phyloP scores from a whole-genome alignment of 2,888 invertebrate genomes.

The Orthosia gothica region DNA sequence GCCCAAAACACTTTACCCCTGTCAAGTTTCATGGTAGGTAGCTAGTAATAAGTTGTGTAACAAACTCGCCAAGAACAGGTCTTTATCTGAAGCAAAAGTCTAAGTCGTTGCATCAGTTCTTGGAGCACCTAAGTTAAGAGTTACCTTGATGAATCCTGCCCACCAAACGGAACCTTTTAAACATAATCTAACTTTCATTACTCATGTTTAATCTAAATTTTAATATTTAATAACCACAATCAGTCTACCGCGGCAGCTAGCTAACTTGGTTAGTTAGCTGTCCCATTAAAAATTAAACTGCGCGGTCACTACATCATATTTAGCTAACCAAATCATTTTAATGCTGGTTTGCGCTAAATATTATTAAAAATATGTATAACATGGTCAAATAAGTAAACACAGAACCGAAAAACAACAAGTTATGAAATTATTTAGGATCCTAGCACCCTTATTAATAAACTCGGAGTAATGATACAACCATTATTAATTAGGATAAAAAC shows the following conservation, averaged over 20 bases:
- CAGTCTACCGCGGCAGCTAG: slow-evolving; percentile 12
- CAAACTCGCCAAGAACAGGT: neutral
- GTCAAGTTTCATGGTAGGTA: neutral
- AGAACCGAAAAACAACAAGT: neutral
- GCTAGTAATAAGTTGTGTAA: neutral
- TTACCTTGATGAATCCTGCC: too few species aligned
- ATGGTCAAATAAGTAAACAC: neutral
- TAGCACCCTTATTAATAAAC: too few species aligned
- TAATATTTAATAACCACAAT: slow-evolving; percentile 37
- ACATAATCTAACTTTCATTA: slow-evolving; percentile 10
- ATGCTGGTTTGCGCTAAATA: neutral
- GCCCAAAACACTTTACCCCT: neutral
- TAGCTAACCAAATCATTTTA: slow-evolving; percentile 17
- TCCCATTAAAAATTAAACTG: slow-evolving; percentile 27
- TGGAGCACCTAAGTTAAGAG: neutral
- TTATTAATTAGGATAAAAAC: too few species aligned
- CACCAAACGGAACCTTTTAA: neutral
- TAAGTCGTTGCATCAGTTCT: neutral
- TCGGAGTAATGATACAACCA: too few species aligned
- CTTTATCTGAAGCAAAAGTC: neutral
- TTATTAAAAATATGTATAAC: neutral
- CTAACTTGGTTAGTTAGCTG: slow-evolving; percentile 33
- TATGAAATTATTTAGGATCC: too few species aligned
- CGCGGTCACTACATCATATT: slow-evolving; percentile 31
- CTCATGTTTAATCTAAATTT: slow-evolving; percentile 31